phyloP scores from a whole-genome alignment of 2,888 invertebrate genomes.

The Pinctada fucata region DNA sequence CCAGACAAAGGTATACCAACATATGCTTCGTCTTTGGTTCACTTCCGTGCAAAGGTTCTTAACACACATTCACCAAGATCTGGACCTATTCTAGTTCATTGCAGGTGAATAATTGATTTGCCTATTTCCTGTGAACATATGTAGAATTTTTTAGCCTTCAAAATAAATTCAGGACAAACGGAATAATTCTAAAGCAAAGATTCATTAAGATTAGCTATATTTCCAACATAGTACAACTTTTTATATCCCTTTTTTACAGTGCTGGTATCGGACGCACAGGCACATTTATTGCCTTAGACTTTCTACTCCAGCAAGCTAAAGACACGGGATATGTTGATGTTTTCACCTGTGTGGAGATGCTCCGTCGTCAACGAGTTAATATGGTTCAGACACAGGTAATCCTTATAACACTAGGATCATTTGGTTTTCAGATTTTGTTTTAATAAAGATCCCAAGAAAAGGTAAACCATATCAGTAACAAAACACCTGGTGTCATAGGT shows the following conservation, averaged over 20 bases:
- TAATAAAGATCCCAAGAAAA: too few relatives aligned
- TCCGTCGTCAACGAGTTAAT: constrained; percentile 19
- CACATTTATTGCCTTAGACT: constrained; percentile 29
- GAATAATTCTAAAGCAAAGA: neutral
- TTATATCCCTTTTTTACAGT: neutral
- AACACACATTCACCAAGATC: constrained; percentile 35
- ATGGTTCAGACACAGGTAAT: constrained; percentile 33
- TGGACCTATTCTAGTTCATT: constrained; percentile 52
- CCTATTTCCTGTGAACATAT: too few relatives aligned
- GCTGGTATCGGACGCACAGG: constrained; percentile 32
- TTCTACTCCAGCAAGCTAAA: constrained; percentile 11
- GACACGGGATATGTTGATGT: constrained; percentile 4
- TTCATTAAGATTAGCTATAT: neutral
- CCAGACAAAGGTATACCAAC: constrained; percentile 67
- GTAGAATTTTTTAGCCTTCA: too few relatives aligned
- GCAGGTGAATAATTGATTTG: constrained; percentile 48
- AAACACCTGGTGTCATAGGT: too few relatives aligned
- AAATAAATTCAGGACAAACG: too few relatives aligned
- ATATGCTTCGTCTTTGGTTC: constrained; percentile 62
- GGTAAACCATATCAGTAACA: too few relatives aligned
- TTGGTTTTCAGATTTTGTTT: too few relatives aligned
- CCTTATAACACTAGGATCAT: neutral
- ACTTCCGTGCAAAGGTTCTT: constrained; percentile 61
- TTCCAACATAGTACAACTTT: too few relatives aligned
- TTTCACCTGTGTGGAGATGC: constrained; percentile 20